These are phyloP conservation scores for Clarias gariepinus DNA, from an alignment of 2,113 vertebrate species.

Conservation along the genomic window DNA sequence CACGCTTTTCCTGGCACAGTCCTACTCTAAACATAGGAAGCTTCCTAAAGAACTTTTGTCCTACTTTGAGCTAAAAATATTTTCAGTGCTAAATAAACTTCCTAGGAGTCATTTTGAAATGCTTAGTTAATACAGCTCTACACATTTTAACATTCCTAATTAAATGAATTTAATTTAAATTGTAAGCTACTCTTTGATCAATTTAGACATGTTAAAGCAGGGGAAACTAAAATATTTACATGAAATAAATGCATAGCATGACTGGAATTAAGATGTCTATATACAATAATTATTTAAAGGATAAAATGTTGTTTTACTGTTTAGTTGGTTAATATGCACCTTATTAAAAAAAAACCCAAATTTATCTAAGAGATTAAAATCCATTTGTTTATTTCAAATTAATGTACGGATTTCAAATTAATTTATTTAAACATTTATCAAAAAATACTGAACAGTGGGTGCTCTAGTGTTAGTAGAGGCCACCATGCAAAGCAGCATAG, in stretches of 20 bases:
- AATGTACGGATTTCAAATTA: too few species aligned
- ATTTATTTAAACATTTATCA: not conserved
- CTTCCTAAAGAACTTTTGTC: too few species aligned
- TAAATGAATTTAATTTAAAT: not conserved
- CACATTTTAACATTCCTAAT: not conserved
- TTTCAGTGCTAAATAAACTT: too few species aligned
- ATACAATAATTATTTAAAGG: not conserved
- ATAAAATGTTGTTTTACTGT: not conserved
- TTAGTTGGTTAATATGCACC: not conserved
- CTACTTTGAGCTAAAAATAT: too few species aligned
- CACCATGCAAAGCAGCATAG: slow-evolving; percentile 41
- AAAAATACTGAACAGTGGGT: not conserved
- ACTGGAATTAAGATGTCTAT: not conserved
- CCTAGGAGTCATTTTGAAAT: too few species aligned
- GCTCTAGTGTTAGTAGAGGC: slow-evolving; percentile 38
- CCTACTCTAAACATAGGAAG: too few species aligned
- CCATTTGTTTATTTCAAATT: not conserved
- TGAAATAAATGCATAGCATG: not conserved
- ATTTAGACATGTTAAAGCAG: not conserved
- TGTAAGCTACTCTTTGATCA: not conserved
- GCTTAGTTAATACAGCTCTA: not conserved
- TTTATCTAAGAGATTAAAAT: not conserved
- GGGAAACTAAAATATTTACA: not conserved
- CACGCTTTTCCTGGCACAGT: too few species aligned
- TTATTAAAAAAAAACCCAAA: not conserved